phyloP scores from a whole-genome alignment of 2,888 invertebrate species.

The Ischnura elegans region DNA sequence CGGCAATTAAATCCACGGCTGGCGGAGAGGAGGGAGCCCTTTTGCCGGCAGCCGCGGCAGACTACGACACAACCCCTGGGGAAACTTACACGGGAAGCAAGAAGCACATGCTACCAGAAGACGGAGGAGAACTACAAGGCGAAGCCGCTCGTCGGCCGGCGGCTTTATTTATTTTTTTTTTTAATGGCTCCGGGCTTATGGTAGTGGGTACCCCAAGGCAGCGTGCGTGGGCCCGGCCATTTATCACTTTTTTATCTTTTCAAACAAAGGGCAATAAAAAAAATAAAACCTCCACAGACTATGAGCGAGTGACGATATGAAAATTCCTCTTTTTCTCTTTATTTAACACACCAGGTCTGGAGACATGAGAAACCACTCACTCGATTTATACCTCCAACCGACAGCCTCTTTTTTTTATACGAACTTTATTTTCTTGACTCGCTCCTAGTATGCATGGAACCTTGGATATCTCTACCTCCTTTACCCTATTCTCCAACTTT shows the following conservation, averaged over 20 bases:
- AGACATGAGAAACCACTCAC: constrained; percentile 46
- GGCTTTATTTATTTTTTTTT: too few species aligned
- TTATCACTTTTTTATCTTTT: constrained; percentile 38
- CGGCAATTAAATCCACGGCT: constrained; percentile 29
- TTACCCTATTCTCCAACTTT: neutral
- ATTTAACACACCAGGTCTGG: neutral
- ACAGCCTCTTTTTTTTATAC: neutral
- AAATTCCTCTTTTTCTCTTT: neutral
- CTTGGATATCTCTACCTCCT: neutral
- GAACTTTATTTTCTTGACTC: neutral
- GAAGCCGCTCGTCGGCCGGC: neutral
- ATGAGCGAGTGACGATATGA: constrained; percentile 42
- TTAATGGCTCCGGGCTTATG: constrained; percentile 11
- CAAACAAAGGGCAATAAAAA: constrained; percentile 35
- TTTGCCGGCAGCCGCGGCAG: neutral
- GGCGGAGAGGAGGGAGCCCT: neutral
- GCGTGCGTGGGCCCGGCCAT: neutral
- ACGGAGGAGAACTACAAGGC: neutral
- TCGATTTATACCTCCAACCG: constrained; percentile 16
- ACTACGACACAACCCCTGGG: neutral
- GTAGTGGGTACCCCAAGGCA: constrained; percentile 22
- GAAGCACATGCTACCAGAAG: constrained; percentile 4
- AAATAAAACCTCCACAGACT: neutral
- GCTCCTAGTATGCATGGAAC: neutral
- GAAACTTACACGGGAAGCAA: neutral